Evolutionary conservation across 35 echinoderm and acorn worm species (phyloP).

Genomic region (Chiridota heheva): DNA sequence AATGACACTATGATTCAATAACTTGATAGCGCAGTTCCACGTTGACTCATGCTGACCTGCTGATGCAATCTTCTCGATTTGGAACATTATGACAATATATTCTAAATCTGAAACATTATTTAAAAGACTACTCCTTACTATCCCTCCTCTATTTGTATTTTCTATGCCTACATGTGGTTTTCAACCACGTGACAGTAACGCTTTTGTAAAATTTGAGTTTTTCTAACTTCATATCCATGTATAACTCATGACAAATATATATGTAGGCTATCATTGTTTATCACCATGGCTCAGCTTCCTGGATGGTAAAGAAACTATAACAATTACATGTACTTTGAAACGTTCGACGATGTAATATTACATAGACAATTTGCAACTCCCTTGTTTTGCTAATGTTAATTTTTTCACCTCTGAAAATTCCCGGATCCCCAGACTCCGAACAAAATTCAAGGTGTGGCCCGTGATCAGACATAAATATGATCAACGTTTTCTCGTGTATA

Average conservation of each 20-base stretch:
- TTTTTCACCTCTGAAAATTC: neutral
- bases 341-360: neutral
- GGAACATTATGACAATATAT: too few species aligned
- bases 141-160: too few species aligned
- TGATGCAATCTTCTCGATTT: too few species aligned
- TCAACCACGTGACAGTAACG: too few species aligned
- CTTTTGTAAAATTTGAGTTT: too few species aligned
- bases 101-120: too few species aligned
- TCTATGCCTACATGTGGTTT: too few species aligned
- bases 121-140: too few species aligned
- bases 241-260: neutral
- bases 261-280: neutral
- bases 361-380: neutral
- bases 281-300: neutral
- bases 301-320: neutral
- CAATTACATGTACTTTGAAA: neutral
- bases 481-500: neutral
- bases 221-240: neutral
- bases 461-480: constrained; percentile 9
- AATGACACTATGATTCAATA: too few species aligned
- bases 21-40: too few species aligned
- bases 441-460: constrained; percentile 3
- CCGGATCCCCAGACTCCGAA: neutral
- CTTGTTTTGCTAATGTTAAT: neutral
- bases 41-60: too few species aligned